Base-by-base conservation (phyloP, 2,888 invertebrate genomes). In the Volucella bombylans region DNA sequence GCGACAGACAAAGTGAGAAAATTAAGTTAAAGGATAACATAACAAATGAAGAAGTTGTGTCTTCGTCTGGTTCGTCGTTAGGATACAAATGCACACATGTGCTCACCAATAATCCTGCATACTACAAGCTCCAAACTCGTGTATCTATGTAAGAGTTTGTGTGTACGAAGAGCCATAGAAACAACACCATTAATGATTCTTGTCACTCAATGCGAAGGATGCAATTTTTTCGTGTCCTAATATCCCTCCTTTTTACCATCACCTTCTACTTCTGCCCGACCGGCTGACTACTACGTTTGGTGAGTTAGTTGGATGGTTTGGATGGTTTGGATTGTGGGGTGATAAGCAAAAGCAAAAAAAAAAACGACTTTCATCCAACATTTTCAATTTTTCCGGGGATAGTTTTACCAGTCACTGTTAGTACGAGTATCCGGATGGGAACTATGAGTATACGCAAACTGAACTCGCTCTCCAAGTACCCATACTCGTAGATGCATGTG, bases 171-270 rank as follows among this genome's bases (percentile, higher is more conserved):
- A 52, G 39, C 52, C 61, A 74, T 62, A 74, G 73, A 81, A 62
- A 72, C 76, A 80, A 6, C 31, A 71, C 62, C 68, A 77, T 85
- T 85, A 85, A 85, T 85, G 85, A 81, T 85, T 72, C 85, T 72
- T 85, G 85, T 85, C 85, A 85, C 81, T 85, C 85, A 85, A 85
- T 68, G 67, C 68, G 81, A 81, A 81, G 85, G 81, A 76, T 85
- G 68, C 72, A 72, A 72, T 81, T 72, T 77, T 82, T 80, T 74
- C 62, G 23, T 55, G 71, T 73, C 49, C 73, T 73, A 49, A 49
- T 77, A 65, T 39, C 43, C 52, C 31, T 39, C 43, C 12, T 2
- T 10, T 41, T 11, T 14, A 12, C 2, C 10, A 12, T 57, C 49
- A 14, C 61, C 41, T 41, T 3, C 4, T 15, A 1, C 8, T 31